Conservation (phyloP, 1,140 invertebrate genomes). For the Drosophila fuyamai region DNA sequence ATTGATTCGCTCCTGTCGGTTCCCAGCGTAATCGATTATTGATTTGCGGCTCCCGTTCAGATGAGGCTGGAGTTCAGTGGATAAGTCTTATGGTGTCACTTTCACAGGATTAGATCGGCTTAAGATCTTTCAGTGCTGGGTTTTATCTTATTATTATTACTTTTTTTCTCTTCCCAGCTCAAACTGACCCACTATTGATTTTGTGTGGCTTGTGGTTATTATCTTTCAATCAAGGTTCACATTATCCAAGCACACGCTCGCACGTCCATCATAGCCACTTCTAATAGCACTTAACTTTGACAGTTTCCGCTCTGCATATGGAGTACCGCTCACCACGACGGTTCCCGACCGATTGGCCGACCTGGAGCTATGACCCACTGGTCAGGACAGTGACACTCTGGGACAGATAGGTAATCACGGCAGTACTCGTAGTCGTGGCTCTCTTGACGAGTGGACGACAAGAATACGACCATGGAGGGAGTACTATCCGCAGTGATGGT, state of each 20-base stretch:
- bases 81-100: not conserved
- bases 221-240: slow-evolving; percentile 42
- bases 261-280: slow-evolving; percentile 45
- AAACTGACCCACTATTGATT: slow-evolving; percentile 26
- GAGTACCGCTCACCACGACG: slow-evolving; percentile 14
- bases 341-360: slow-evolving; percentile 63
- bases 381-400: slow-evolving; percentile 37
- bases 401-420: slow-evolving; percentile 52
- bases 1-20: slow-evolving; percentile 61
- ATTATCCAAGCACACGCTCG: slow-evolving; percentile 37
- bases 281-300: slow-evolving; percentile 22
- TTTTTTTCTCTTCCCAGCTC: not conserved
- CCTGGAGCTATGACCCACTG: slow-evolving; percentile 8
- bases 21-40: slow-evolving; percentile 71
- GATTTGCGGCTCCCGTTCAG: slow-evolving; percentile 34
- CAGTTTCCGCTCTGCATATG: slow-evolving; percentile 27
- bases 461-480: not conserved
- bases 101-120: not conserved
- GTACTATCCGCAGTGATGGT: slow-evolving; percentile 4
- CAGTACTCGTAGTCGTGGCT: slow-evolving; percentile 16
- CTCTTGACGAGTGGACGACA: slow-evolving; percentile 12
- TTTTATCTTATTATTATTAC: not conserved
- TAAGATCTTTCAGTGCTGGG: not conserved
- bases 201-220: slow-evolving; percentile 22
- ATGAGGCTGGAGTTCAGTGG: slow-evolving; percentile 11